Evolutionary conservation across 2,113 vertebrate species (phyloP), one percentile per base, ranked within the genome.

Genomic region (Aplodontia rufa): DNA sequence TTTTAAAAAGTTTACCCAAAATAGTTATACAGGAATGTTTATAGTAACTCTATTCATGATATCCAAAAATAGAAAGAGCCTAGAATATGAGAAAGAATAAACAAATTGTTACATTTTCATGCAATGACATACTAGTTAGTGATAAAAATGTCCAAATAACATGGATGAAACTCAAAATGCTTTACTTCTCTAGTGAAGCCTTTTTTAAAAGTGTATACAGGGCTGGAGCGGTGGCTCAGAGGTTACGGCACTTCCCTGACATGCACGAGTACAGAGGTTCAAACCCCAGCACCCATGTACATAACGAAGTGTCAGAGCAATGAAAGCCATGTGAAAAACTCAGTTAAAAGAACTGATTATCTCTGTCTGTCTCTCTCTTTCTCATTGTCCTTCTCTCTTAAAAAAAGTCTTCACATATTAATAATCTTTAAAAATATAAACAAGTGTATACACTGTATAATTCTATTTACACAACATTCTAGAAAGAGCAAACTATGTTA

Each of bases 201-300:
- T 64, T 64, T 51, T n/a, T 69, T 35, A 87, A 87, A 93, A 79
- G 51, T n/a, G n/a, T n/a, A n/a, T n/a, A n/a, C n/a, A n/a, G n/a
- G n/a, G n/a, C n/a, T n/a, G n/a, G n/a, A n/a, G n/a, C n/a, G n/a
- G n/a, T n/a, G n/a, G n/a, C n/a, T n/a, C n/a, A n/a, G n/a, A n/a
- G n/a, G n/a, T n/a, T n/a, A n/a, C n/a, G n/a, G n/a, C n/a, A n/a
- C n/a, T n/a, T n/a, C n/a, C n/a, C n/a, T n/a, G n/a, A n/a, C n/a
- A n/a, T n/a, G n/a, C n/a, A n/a, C n/a, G n/a, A n/a, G n/a, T n/a
- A n/a, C n/a, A n/a, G n/a, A n/a, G n/a, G n/a, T n/a, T n/a, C n/a
- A n/a, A n/a, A n/a, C n/a, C n/a, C n/a, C n/a, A n/a, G n/a, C n/a
- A n/a, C n/a, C n/a, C n/a, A n/a, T n/a, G n/a, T n/a, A n/a, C n/a